Conservation (phyloP, 2,888 invertebrate genomes). For the Ethmia dodecea region DNA sequence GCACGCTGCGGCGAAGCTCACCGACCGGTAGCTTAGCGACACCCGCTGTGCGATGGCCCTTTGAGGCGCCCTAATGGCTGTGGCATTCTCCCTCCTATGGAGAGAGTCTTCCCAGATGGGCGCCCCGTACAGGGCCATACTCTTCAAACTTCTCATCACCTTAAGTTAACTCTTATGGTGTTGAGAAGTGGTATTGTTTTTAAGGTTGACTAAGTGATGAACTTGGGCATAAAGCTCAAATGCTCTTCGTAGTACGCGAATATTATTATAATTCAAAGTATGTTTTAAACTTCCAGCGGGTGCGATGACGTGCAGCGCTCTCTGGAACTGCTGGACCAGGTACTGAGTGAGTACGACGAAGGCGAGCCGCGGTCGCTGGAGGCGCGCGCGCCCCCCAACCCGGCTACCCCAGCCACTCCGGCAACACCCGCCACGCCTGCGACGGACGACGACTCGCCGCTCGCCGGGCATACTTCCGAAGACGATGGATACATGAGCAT, state of each 20-base stretch:
- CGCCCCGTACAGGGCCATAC: too few relatives aligned
- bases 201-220: too few relatives aligned
- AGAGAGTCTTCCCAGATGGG: too few relatives aligned
- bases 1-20: too few relatives aligned
- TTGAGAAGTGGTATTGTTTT: too few relatives aligned
- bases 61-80: too few relatives aligned
- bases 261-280: slow-evolving; percentile 11
- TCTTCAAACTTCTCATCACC: too few relatives aligned
- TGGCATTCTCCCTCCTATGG: too few relatives aligned
- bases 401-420: slow-evolving; percentile 66
- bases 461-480: slow-evolving; percentile 90
- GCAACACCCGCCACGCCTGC: slow-evolving; percentile 76
- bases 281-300: slow-evolving; percentile 78
- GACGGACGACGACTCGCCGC: slow-evolving; percentile 85
- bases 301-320: slow-evolving; percentile 93
- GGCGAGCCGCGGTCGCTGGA: slow-evolving; percentile 73
- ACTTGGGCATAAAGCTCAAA: too few relatives aligned
- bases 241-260: neutral
- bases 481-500: slow-evolving; percentile 96
- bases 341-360: slow-evolving; percentile 94
- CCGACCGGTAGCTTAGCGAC: too few relatives aligned
- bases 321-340: slow-evolving; percentile 91
- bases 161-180: too few relatives aligned
- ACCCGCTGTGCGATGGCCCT: too few relatives aligned
- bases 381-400: slow-evolving; percentile 58